phyloP scores from a whole-genome alignment of 2,113 vertebrate genomes.

The Oncorhynchus nerka region DNA sequence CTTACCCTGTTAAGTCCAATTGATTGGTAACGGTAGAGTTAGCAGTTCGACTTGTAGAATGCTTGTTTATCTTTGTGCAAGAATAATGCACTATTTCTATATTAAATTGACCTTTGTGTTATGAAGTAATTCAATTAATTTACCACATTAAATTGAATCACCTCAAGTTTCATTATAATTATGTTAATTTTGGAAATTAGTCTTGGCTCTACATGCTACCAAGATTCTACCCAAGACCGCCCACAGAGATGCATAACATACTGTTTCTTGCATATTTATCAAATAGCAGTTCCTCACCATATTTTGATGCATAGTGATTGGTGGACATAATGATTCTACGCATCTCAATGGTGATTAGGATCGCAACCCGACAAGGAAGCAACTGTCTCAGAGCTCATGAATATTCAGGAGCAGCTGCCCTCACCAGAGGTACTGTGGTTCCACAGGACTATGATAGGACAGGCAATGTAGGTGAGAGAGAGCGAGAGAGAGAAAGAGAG shows the following conservation, averaged over 20 bases:
- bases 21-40: background rate
- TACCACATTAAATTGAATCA: background rate
- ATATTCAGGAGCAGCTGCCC: slow-evolving; percentile 73
- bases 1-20: slow-evolving; percentile 2
- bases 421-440: slow-evolving; percentile 27
- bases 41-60: background rate
- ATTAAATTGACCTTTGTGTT: background rate
- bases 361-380: slow-evolving; percentile 57
- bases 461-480: slow-evolving; percentile 36
- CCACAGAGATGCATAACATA: background rate
- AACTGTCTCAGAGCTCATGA: slow-evolving; percentile 61
- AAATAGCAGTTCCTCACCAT: slow-evolving; percentile 8
- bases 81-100: background rate
- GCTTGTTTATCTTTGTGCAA: background rate
- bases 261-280: slow-evolving; percentile 6
- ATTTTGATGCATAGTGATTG: slow-evolving; percentile 39
- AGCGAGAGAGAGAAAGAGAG: background rate
- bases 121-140: background rate
- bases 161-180: background rate
- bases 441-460: slow-evolving; percentile 17
- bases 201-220: background rate
- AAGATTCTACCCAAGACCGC: background rate
- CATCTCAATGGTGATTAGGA: slow-evolving; percentile 59
- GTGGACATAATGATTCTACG: slow-evolving; percentile 50
- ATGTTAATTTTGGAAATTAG: background rate